A percentile compares a stretch with the other conserved stretches of the same genome.
phyloP scores from a whole-genome alignment of 2,797 vertebrate species.

The Phrynocephalus forsythii region DNA sequence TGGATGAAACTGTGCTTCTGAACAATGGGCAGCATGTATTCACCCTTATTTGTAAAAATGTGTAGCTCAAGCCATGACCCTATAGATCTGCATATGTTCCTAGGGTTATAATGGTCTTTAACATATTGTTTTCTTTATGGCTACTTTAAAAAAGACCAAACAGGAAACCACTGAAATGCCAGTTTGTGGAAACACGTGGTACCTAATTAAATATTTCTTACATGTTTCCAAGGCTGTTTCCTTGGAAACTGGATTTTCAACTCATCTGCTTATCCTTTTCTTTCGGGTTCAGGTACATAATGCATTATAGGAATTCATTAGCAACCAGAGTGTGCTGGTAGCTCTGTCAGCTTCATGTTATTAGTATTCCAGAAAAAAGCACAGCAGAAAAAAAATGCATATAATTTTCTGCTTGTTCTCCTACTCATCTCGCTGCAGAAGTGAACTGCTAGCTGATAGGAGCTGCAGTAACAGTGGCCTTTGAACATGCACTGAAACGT shows the following conservation, averaged over 20 bases:
- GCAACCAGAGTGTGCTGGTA: conserved; percentile 39
- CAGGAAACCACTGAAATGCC: not conserved
- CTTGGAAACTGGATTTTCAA: conserved; percentile 68
- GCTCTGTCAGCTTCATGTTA: conserved; percentile 56
- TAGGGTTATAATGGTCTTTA: conserved; percentile 20
- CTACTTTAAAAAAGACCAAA: conserved; percentile 9
- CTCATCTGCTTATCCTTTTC: conserved; percentile 52
- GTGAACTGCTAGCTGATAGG: conserved; percentile 33
- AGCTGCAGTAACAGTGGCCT: conserved; percentile 29
- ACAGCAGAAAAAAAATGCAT: conserved; percentile 48
- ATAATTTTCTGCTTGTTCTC: conserved; percentile 56
- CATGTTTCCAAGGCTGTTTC: conserved; percentile 56
- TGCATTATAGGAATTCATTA: conserved; percentile 58
- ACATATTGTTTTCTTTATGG: conserved; percentile 23
- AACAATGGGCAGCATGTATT: not conserved
- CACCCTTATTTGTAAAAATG: not conserved
- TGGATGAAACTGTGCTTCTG: conserved; percentile 17
- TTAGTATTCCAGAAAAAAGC: conserved; percentile 47
- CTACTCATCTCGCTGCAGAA: conserved; percentile 43
- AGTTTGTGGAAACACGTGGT: not conserved
- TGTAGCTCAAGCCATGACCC: not conserved
- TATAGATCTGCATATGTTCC: conserved; percentile 4
- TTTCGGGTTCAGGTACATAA: conserved; percentile 38
- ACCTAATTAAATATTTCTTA: conserved; percentile 59
- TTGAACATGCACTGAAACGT: conserved; percentile 24